These are phyloP conservation scores for Leguminivora glycinivorella DNA, from an alignment of 1,140 invertebrate genomes.

Conservation along the genomic window DNA sequence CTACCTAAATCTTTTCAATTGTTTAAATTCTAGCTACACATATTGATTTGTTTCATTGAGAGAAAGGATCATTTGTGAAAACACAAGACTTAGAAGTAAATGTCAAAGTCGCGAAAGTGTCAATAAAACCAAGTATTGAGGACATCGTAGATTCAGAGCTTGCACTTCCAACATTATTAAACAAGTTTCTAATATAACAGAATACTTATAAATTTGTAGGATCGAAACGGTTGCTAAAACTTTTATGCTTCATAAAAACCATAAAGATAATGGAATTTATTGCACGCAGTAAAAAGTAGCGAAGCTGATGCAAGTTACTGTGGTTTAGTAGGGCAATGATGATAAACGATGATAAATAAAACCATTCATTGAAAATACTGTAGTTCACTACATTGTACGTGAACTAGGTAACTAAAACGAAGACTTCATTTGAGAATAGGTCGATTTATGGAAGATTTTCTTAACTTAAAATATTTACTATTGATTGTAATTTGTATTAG, in stretches of 20 bases:
- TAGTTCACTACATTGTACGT: neutral
- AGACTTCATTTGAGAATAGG: neutral
- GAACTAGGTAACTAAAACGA: neutral
- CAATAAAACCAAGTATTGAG: neutral
- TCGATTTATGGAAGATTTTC: neutral
- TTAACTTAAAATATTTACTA: neutral
- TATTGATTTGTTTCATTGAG: too few relatives aligned
- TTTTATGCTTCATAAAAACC: slow-evolving; percentile 9
- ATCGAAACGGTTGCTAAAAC: neutral
- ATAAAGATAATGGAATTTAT: slow-evolving; percentile 24
- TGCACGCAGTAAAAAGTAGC: neutral
- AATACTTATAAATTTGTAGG: neutral
- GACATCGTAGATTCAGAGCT: neutral
- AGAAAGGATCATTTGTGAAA: too few relatives aligned
- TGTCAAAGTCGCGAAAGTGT: too few relatives aligned
- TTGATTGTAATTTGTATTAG: neutral
- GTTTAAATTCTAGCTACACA: too few relatives aligned
- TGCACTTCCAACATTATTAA: neutral
- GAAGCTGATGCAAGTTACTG: neutral
- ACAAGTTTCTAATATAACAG: neutral
- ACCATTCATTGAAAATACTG: neutral
- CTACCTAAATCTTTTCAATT: too few relatives aligned
- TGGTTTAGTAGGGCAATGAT: slow-evolving; percentile 10
- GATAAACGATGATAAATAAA: neutral
- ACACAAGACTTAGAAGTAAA: too few relatives aligned